phyloP scores from a whole-genome alignment of 2,888 invertebrate species.

The Dryobotodes eremita region DNA sequence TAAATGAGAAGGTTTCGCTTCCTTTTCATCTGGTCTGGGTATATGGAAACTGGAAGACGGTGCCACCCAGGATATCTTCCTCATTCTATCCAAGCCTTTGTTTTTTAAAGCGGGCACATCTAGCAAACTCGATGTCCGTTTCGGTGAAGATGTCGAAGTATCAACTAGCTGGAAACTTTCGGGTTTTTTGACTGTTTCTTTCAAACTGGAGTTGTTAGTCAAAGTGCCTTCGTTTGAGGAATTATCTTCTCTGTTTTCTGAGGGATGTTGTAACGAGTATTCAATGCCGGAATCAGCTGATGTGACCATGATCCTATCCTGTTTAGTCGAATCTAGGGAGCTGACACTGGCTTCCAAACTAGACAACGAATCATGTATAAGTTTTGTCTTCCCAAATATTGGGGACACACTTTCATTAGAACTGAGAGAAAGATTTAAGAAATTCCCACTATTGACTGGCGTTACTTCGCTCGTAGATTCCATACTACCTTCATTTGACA shows the following conservation, averaged over 20 bases:
- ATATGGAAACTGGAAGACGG: conserved; percentile 86
- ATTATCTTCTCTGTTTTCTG: conserved; percentile 83
- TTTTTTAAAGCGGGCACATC: conserved; percentile 87
- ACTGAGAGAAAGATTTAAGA: conserved; percentile 86
- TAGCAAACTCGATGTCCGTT: conserved; percentile 84
- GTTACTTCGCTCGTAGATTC: conserved; percentile 86
- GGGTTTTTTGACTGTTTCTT: conserved; percentile 78
- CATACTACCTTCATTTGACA: conserved; percentile 85
- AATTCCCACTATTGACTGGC: conserved; percentile 80
- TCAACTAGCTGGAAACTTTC: conserved; percentile 75
- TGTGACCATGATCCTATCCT: conserved; percentile 85
- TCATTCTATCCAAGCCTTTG: conserved; percentile 85
- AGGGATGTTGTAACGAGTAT: conserved; percentile 84
- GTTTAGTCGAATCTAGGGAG: conserved; percentile 86
- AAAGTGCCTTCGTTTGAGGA: conserved; percentile 89
- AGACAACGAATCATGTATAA: conserved; percentile 86
- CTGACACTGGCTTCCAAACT: conserved; percentile 89
- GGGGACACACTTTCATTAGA: conserved; percentile 89
- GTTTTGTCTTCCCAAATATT: conserved; percentile 84
- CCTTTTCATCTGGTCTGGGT: conserved; percentile 83
- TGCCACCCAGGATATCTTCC: conserved; percentile 92
- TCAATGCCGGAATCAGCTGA: conserved; percentile 89
- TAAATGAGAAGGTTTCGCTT: conserved; percentile 90
- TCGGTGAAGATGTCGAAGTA: conserved; percentile 81
- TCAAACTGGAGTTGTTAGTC: conserved; percentile 87